A percentile compares a stretch with the other conserved stretches of the same genome.
Conservation (phyloP, 92 coral and sea anemone species). For the Zoanthus gigantus region DNA sequence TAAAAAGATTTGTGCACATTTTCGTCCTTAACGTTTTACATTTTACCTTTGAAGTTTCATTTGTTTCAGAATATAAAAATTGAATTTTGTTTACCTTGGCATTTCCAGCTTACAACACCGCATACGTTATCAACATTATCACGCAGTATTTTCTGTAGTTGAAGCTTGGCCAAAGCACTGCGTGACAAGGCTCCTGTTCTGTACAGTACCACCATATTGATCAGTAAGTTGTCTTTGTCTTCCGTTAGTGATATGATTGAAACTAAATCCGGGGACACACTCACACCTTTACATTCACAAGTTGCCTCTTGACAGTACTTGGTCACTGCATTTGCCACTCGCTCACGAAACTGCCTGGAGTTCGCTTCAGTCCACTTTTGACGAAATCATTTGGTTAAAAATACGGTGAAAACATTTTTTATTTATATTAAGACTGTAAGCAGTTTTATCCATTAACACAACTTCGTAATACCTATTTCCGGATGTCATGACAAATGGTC, state of each 20-base stretch:
- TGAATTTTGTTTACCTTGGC: conserved; percentile 24
- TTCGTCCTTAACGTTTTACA: not conserved
- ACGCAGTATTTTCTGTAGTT: conserved; percentile 30
- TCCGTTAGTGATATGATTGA: conserved; percentile 41
- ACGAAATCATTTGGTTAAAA: not conserved
- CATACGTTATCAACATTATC: conserved; percentile 9
- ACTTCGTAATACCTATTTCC: too few relatives aligned
- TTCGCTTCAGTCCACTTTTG: conserved; percentile 29
- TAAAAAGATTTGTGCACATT: not conserved
- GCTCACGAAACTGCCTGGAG: conserved; percentile 21
- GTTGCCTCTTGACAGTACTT: conserved; percentile 22
- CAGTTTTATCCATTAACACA: too few relatives aligned
- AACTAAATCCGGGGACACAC: not conserved
- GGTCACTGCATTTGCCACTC: conserved; percentile 38
- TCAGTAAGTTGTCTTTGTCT: not conserved
- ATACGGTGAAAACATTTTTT: not conserved
- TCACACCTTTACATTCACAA: conserved; percentile 25
- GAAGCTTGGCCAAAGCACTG: not conserved
- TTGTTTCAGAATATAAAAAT: not conserved
- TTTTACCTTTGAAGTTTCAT: not conserved
- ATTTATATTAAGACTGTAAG: not conserved
- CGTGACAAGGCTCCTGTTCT: conserved; percentile 27
- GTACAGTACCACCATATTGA: conserved; percentile 23
- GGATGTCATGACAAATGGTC: too few relatives aligned
- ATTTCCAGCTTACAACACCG: conserved; percentile 38